phyloP scores from a whole-genome alignment of 1,140 invertebrate genomes.

The Rhynchophorus ferrugineus region DNA sequence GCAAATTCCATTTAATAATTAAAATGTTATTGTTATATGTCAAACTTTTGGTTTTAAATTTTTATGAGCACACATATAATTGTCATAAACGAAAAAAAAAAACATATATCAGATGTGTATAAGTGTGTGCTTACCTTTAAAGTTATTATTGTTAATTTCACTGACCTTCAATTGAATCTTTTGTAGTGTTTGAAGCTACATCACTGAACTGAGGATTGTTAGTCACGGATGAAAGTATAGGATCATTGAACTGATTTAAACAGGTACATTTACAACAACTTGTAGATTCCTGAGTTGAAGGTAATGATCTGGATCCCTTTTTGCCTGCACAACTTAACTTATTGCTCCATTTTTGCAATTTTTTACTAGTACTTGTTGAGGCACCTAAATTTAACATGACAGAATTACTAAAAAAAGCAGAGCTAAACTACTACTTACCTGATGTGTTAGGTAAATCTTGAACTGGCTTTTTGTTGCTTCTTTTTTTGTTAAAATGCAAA shows the following conservation, averaged over 20 bases:
- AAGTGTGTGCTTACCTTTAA: no score
- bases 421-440: conserved; percentile 8
- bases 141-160: no score
- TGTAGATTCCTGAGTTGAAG: conserved; percentile 42
- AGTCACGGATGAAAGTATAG: no score
- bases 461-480: conserved; percentile 25
- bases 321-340: conserved; percentile 51
- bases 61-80: no score
- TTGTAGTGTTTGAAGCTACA: no score
- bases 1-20: no score
- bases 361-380: conserved; percentile 39
- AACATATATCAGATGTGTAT: no score
- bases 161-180: no score
- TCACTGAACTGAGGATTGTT: no score
- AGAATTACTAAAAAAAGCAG: neutral
- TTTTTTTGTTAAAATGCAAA: conserved; percentile 31
- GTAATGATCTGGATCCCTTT: conserved; percentile 45
- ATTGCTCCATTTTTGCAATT: conserved; percentile 53
- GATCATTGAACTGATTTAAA: conserved; percentile 50
- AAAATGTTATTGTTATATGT: no score
- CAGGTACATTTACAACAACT: conserved; percentile 55
- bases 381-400: conserved; percentile 1
- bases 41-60: no score
- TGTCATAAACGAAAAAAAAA: no score
- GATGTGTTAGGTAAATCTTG: conserved; percentile 4